Base-by-base conservation (phyloP, 2,113 vertebrate species). In the Tichodroma muraria region DNA sequence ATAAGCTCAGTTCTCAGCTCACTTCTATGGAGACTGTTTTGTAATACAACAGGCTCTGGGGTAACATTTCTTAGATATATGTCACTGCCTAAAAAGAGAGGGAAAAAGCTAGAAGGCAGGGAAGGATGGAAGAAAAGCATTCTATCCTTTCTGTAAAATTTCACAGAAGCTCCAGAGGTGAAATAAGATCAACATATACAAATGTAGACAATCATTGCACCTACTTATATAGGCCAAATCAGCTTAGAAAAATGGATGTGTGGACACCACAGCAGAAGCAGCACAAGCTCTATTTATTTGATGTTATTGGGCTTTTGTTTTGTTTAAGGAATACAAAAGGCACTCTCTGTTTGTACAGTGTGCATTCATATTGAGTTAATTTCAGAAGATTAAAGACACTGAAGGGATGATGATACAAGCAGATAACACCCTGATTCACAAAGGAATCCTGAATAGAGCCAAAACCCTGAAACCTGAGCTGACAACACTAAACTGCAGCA, bases 391-490 rank as follows among this genome's bases (percentile, higher is more conserved):
- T 66, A 89, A 75, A 90, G 68, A 61, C 77, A 31, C n/a, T 73
- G 88, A 88, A 77, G 76, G 88, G 59, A 66, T 53, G 71, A 83
- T 70, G 76, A 35, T 70, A 77, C 13, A 82, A 88, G 38, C 50
- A 73, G 18, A 23, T 75, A 94, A 93, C n/a, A 64, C 65, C 27
- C 66, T 85, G 45, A 80, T 79, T 95, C 80, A 95, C 81, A 89
- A 91, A 76, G 37, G 45, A 84, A 87, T 61, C 11, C 59, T 64
- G 11, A 49, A 30, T 21, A 85, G 45, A 82, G 22, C 27, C 22
- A 52, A 65, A 38, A 80, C 31, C 37, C 37, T 79, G 75, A 85
- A 95, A 76, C 63, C 45, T 61, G 37, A 91, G 30, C 49, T 45
- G 63, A 54, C 59, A 85, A 47, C 30, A 42, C 33, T 88, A 42